Base-by-base conservation (phyloP, 1,140 invertebrate species). In the Sycophila sp. region DNA sequence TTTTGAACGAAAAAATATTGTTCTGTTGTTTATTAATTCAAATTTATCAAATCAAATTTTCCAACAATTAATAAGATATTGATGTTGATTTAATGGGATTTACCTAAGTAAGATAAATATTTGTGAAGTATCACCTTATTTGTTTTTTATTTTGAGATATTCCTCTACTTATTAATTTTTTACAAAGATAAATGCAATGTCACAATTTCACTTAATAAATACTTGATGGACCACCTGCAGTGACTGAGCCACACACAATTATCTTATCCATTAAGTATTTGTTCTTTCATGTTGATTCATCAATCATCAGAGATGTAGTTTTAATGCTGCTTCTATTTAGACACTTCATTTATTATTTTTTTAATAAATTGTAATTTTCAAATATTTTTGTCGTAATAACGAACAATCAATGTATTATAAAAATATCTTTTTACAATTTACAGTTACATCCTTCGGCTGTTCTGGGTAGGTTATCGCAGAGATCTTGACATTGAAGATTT, bases 401-500 rank as follows among this genome's bases (percentile, higher is more conserved):
- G 10, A 30, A 15, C 15, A 32, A 47, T n/a, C n/a, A n/a, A n/a
- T n/a, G 17, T 6, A 22, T 3, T 10, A 34, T 1, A 19, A 36
- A n/a, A n/a, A n/a, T n/a, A 36, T 17, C 19, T 36, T 36, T 40
- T 66, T 2, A 22, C n/a, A n/a, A n/a, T n/a, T 45, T 86, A 80
- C 77, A 88, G 91, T 70, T 92, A 90, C 89, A 87, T 90, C 71
- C 82, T 92, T 75, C 89, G 89, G 45, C 88, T 89, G 8, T 92
- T 92, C 79, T 90, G 88, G 87, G 81, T 88, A 13, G 91, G 91
- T n/a, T 89, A 87, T 78, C 89, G 88, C 72, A 86, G 90, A 73
- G 91, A 93, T 75, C 83, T 93, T n/a, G 90, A 91, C 78, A 81
- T 90, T 55, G 82, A 88, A 38, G 92, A 94, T 83, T 85, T 94